These are phyloP conservation scores for Spheniscus mendiculus DNA, from an alignment of 2,113 vertebrate species.

Conservation along the genomic window DNA sequence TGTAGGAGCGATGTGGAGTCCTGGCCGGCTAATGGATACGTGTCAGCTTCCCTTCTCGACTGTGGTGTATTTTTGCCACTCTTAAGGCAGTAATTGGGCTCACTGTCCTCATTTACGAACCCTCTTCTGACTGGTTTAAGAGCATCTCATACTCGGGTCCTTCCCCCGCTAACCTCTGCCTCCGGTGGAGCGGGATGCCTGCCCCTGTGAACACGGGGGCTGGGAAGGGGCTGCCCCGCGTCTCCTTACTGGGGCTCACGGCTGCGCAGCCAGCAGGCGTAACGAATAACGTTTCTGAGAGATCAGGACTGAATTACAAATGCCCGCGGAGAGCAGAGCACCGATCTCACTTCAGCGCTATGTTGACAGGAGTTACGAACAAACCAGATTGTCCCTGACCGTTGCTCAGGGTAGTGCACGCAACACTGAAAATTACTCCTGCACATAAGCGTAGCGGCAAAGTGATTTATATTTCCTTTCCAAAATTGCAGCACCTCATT, in stretches of 20 bases:
- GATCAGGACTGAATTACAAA: neutral
- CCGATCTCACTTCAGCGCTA: fast-evolving
- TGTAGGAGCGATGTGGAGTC: neutral
- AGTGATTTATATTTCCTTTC: neutral
- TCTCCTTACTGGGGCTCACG: neutral
- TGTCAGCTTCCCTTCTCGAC: neutral
- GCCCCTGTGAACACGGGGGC: neutral
- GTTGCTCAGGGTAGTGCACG: neutral
- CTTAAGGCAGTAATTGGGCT: neutral
- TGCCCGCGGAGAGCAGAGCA: neutral
- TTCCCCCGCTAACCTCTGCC: neutral
- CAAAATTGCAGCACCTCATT: neutral
- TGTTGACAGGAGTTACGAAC: neutral
- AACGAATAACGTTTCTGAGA: neutral
- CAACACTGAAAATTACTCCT: neutral
- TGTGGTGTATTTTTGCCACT: neutral
- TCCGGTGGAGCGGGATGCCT: fast-evolving
- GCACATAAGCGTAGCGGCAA: neutral
- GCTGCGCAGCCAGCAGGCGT: neutral
- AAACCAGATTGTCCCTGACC: neutral
- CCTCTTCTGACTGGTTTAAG: neutral
- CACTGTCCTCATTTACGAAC: neutral
- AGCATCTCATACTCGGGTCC: fast-evolving
- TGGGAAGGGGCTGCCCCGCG: neutral
- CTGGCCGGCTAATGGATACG: neutral